These are phyloP conservation scores for Sphyrna mokarran DNA, from an alignment of 2,113 vertebrate species.

Conservation along the genomic window DNA sequence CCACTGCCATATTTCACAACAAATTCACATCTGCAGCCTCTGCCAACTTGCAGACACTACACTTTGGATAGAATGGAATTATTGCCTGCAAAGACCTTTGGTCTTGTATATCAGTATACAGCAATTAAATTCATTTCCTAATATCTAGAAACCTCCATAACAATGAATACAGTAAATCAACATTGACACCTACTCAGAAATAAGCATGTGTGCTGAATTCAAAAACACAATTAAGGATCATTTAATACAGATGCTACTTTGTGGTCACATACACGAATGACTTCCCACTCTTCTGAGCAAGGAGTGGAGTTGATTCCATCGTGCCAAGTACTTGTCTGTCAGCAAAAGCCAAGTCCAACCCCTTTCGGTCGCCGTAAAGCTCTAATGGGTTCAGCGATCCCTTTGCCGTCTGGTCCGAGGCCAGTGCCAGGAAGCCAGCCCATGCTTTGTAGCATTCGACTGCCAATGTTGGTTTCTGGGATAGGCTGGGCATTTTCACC, in stretches of 20 bases:
- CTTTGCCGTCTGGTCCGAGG: constrained; percentile 83
- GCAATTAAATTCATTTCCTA: constrained; percentile 34
- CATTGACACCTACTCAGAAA: constrained; percentile 15
- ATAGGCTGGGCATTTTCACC: constrained; percentile 79
- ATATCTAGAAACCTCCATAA: constrained; percentile 23
- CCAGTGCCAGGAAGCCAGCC: constrained; percentile 89
- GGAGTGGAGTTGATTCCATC: background rate
- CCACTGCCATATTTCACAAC: constrained; percentile 19
- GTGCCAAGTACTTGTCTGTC: constrained; percentile 46
- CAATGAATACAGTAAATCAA: constrained; percentile 31
- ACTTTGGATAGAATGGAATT: constrained; percentile 22
- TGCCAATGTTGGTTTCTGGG: constrained; percentile 84
- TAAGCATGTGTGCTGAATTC: constrained; percentile 30
- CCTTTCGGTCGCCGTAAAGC: constrained; percentile 87
- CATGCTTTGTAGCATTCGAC: constrained; percentile 90
- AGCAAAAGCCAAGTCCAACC: constrained; percentile 86
- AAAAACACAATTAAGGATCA: constrained; percentile 8
- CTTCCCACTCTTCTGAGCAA: background rate
- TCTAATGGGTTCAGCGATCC: constrained; percentile 82
- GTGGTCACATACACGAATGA: background rate
- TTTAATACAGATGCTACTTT: background rate
- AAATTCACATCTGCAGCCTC: constrained; percentile 27
- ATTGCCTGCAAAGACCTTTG: constrained; percentile 30
- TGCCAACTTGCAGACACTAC: constrained; percentile 7
- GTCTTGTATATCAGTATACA: constrained; percentile 28